These are phyloP conservation scores for Ptychadena robeensis DNA, from an alignment of 2,797 vertebrate species.

Conservation along the genomic window DNA sequence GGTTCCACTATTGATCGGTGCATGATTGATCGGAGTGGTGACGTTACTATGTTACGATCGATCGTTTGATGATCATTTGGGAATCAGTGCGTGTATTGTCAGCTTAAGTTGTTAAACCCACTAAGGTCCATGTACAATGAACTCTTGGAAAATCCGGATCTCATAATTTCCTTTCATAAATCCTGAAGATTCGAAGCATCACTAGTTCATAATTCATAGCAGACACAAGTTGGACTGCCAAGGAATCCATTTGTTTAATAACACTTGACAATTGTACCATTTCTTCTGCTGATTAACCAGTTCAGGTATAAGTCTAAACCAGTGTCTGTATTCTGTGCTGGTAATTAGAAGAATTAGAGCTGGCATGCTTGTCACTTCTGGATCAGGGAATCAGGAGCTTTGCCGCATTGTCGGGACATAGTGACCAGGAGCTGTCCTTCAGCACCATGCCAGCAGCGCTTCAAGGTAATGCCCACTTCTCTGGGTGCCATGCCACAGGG, in stretches of 20 bases:
- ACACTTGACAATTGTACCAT: not conserved
- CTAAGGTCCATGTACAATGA: not conserved
- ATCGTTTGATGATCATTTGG: too few relatives aligned
- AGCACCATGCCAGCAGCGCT: conserved; percentile 35
- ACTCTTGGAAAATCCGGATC: not conserved
- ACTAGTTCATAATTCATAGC: not conserved
- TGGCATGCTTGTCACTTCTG: not conserved
- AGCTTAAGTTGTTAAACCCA: not conserved
- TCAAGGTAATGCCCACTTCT: not conserved
- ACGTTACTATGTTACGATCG: too few relatives aligned
- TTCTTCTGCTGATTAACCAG: not conserved
- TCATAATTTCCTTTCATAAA: not conserved
- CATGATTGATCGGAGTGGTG: too few relatives aligned
- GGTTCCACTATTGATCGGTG: too few relatives aligned
- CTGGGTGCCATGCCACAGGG: too few relatives aligned
- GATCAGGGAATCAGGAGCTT: not conserved
- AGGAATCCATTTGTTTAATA: not conserved
- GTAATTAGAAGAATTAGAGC: not conserved
- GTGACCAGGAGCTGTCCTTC: conserved; percentile 42
- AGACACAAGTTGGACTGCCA: not conserved
- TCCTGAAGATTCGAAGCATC: not conserved
- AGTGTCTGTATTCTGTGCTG: not conserved
- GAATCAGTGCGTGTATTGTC: not conserved
- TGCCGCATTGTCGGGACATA: conserved; percentile 41
- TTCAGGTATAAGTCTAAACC: not conserved